A percentile compares a stretch with the other conserved stretches of the same genome.
phyloP scores from a whole-genome alignment of 2,888 invertebrate species.

The Pantelozetes paolii region DNA sequence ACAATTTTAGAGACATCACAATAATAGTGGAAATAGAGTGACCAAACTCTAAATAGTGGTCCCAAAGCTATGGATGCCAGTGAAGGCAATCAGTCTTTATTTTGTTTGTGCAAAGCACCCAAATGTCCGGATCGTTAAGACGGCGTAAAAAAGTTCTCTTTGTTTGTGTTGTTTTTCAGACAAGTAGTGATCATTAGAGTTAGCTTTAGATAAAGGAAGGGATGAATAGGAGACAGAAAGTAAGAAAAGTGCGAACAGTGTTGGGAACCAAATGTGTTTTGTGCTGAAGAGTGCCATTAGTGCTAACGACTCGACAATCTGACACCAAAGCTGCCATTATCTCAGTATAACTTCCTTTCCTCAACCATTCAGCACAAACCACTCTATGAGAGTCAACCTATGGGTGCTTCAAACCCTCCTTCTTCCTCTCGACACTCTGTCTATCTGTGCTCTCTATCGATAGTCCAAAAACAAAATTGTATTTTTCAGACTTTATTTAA shows the following conservation, averaged over 20 bases:
- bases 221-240: neutral
- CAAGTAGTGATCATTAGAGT: conserved; percentile 14
- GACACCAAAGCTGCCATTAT: conserved; percentile 28
- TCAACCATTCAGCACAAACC: conserved; percentile 21
- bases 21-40: conserved; percentile 27
- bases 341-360: conserved; percentile 31
- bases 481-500: conserved; percentile 6
- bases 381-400: conserved; percentile 1
- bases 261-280: neutral
- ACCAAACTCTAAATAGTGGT: conserved; percentile 34
- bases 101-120: conserved; percentile 32
- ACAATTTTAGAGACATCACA: neutral
- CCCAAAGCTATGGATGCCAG: neutral
- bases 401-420: conserved; percentile 31
- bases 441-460: neutral
- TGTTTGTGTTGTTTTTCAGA: conserved; percentile 16
- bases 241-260: neutral
- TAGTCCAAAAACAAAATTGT: neutral
- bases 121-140: conserved; percentile 30
- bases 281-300: neutral
- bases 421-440: conserved; percentile 4
- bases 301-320: conserved; percentile 33
- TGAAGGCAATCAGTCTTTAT: conserved; percentile 28
- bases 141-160: neutral
- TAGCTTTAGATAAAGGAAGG: conserved; percentile 13